Evolutionary conservation across 2,888 invertebrate genomes (phyloP).

Genomic region (Blera fallax): DNA sequence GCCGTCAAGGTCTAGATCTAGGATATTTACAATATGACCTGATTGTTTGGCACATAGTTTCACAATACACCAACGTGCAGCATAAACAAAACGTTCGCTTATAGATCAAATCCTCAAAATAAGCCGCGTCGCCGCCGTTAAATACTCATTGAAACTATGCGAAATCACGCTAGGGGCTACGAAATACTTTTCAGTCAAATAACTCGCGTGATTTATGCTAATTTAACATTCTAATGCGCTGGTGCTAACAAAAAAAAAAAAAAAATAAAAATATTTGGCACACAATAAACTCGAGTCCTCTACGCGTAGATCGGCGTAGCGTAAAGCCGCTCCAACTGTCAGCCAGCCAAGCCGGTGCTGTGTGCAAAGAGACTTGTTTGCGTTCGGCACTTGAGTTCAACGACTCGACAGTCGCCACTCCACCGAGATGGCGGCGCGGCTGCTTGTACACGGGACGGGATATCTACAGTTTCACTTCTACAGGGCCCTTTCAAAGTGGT

Average conservation of each 20-base stretch:
- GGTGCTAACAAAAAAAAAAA: conserved; percentile 23
- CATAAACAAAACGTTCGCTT: neutral
- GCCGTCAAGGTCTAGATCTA: neutral
- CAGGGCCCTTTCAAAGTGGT: neutral
- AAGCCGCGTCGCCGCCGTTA: neutral
- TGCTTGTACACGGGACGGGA: neutral
- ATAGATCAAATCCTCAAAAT: neutral
- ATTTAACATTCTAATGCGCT: conserved; percentile 50
- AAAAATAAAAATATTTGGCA: conserved; percentile 24
- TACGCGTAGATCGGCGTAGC: conserved; percentile 3
- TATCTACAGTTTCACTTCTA: conserved; percentile 18
- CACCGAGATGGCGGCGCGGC: conserved; percentile 2
- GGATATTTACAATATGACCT: neutral
- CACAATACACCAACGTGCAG: neutral
- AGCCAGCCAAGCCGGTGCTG: neutral
- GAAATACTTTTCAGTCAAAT: neutral
- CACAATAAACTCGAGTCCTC: conserved; percentile 4
- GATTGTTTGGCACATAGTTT: neutral
- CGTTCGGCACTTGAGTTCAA: conserved; percentile 51
- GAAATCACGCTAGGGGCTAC: neutral
- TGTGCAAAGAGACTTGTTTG: conserved; percentile 37
- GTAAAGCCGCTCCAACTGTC: conserved; percentile 11
- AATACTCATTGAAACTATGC: neutral
- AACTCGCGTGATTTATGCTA: conserved; percentile 50
- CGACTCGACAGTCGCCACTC: conserved; percentile 23